Evolutionary conservation across 1,140 invertebrate species (phyloP).

Genomic region (Musca domestica): DNA sequence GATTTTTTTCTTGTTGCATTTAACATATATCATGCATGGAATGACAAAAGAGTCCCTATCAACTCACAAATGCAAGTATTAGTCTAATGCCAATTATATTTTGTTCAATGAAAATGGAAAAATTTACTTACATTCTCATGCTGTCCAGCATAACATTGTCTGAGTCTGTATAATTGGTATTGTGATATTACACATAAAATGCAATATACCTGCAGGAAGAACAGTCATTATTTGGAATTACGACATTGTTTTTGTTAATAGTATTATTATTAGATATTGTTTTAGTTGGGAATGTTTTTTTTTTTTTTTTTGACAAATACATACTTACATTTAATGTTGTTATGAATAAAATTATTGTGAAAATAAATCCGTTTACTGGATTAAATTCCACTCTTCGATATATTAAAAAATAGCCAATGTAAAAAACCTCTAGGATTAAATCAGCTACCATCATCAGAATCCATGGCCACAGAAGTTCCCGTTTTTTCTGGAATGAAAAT

Average conservation of each 20-base stretch:
- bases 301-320: too few relatives aligned
- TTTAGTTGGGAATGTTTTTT: background rate
- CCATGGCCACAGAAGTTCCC: constrained; percentile 43
- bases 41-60: too few relatives aligned
- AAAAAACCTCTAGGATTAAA: constrained; percentile 40
- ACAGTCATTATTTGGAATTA: background rate
- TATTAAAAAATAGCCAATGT: constrained; percentile 38
- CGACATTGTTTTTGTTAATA: too few relatives aligned
- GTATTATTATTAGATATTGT: background rate
- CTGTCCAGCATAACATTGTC: background rate
- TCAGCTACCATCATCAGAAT: constrained; percentile 43
- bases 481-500: constrained; percentile 34
- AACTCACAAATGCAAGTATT: too few relatives aligned
- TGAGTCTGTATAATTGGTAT: background rate
- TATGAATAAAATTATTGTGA: constrained; percentile 47
- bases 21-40: too few relatives aligned
- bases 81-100: too few relatives aligned
- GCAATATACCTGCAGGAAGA: constrained; percentile 2
- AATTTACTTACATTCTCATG: background rate
- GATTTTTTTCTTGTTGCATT: too few relatives aligned
- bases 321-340: constrained; percentile 46
- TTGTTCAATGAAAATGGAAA: too few relatives aligned
- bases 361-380: constrained; percentile 47
- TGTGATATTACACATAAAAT: constrained; percentile 11
- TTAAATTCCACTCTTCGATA: constrained; percentile 41